Base-by-base conservation (phyloP, 1,140 invertebrate species). In the Heliconius nattereri region DNA sequence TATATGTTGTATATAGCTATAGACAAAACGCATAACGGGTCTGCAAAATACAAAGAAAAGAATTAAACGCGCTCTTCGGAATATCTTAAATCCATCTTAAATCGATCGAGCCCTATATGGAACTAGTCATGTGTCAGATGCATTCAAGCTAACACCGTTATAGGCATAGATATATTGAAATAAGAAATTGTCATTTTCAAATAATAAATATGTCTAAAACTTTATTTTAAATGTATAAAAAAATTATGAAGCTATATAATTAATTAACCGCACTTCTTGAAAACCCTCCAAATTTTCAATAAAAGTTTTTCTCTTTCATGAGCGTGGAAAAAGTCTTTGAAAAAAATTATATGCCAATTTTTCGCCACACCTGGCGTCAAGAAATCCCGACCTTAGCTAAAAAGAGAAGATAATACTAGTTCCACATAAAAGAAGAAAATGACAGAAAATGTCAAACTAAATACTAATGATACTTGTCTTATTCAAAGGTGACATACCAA, bases 51-150 rank as follows among this genome's bases (percentile, higher is more conserved):
- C 35, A 26, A 60, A 73, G 11, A 78, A 78, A 78, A 78, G 76
- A 78, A 52, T 73, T 78, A 49, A 73, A 78, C 76, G 76, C 70
- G 57, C 71, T 29, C 23, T 29, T 2, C 60, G 13, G 11, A 40
- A 37, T 37, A 7, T n/a, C n/a, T n/a, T n/a, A n/a, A 26, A 29
- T 3, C 11, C 6, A 66, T 66, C 60, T 26, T 29, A 29, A 26
- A 29, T 66, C 60, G 2, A 29, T 66, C 26, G n/a, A 66, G 26
- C 1, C 5, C 13, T 66, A 16, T 66, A 29, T 29, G 5, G 29
- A 66, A 66, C 60, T 13, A 29, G 60, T 66, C 60, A 66, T n/a
- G 9, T 26, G 60, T 66, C 26, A 66, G 13, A n/a, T 29, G 1
- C 11, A 66, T 29, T 26, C 60, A 13, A 66, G 26, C 13, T 66